Base-by-base conservation (phyloP, 2,113 vertebrate genomes). In the Sciurus niger region DNA sequence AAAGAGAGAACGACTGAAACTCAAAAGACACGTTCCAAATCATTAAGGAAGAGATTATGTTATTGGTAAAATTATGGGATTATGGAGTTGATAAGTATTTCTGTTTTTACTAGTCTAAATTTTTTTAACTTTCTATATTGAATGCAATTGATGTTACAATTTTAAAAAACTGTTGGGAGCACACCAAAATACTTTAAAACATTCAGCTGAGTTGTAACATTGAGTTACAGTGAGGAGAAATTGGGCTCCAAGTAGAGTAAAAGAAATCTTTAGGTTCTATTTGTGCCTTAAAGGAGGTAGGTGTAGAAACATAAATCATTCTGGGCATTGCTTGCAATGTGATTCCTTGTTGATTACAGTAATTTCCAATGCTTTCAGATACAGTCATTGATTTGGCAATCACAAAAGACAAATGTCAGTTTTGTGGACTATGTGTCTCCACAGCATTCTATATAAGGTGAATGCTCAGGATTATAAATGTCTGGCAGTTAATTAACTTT, bases 91-190 rank as follows among this genome's bases (percentile, higher is more conserved):
- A 73, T 28, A 11, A 37, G 0, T 48, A 76, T 90, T 88, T 93
- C 48, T 78, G 60, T 83, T 86, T 94, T n/a, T 73, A 30, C 13
- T 83, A 4, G 6, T 70, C 40, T 84, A 74, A 93, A 37, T 30
- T 32, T 60, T 86, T 86, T 70, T 6, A 46, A n/a, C 28, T 55
- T 78, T 84, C 40, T 58, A 6, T 24, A 30, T 37, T 94, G 51
- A 90, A 43, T 84, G 1, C 4, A 85, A 77, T 84, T 63, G 68
- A 82, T 84, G 88, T 87, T 68, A 88, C 7, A 89, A 74, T 89
- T 40, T 58, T 89, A 55, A 24, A 84, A 94, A 96, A 32, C 11
- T 37, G 18, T 73, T 79, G 84, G 30, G 43, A 95, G 30, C 34
- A 63, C 34, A 58, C 20, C 30, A 73, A 70, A 46, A 37, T 60